Evolutionary conservation across 2,797 vertebrate genomes (phyloP).

Genomic region (Helarctos malayanus): DNA sequence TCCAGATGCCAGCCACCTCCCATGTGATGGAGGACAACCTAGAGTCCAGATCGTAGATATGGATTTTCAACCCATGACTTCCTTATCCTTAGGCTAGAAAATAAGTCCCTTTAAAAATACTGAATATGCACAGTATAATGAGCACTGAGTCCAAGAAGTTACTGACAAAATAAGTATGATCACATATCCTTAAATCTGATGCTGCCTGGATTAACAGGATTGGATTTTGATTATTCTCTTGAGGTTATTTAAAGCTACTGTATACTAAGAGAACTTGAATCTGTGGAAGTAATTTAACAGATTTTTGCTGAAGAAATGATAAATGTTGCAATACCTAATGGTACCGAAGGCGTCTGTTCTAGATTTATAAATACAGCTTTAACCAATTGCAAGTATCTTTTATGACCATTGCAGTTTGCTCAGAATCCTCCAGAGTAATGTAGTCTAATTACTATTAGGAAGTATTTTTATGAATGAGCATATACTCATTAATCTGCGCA

Average conservation of each 20-base stretch:
- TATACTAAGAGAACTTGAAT: constrained; percentile 23
- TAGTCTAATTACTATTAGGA: constrained; percentile 31
- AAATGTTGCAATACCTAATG: not conserved
- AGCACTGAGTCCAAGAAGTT: not conserved
- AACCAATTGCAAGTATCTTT: not conserved
- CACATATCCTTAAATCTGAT: constrained; percentile 2
- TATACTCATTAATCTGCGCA: constrained; percentile 77
- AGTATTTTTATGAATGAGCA: constrained; percentile 74
- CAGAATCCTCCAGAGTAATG: not conserved
- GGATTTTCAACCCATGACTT: not conserved
- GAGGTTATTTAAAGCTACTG: not conserved
- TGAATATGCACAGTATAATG: not conserved
- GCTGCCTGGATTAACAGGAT: not conserved
- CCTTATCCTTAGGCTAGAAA: constrained; percentile 1
- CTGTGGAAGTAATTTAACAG: not conserved
- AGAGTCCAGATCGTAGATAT: not conserved
- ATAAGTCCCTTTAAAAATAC: not conserved
- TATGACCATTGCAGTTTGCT: constrained; percentile 56
- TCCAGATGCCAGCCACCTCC: not conserved
- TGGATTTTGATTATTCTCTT: constrained; percentile 9
- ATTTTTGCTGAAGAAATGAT: constrained; percentile 21
- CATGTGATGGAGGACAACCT: not conserved
- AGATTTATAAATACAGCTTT: constrained; percentile 39
- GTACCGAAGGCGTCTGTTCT: not conserved
- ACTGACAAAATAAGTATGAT: not conserved